phyloP scores from a whole-genome alignment of 2,113 vertebrate genomes.

The Sarotherodon lohbergeri region DNA sequence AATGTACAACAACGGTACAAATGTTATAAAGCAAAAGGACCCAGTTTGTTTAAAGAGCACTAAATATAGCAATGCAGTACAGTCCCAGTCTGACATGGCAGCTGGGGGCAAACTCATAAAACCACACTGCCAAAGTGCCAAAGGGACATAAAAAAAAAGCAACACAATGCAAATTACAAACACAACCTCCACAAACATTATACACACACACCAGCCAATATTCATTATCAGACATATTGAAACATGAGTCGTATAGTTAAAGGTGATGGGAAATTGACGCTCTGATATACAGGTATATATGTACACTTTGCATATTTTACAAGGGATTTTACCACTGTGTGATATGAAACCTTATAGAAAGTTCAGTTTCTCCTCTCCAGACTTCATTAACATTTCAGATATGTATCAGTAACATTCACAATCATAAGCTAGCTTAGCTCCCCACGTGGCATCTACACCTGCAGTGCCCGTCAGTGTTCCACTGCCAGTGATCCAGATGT shows the following conservation, averaged over 20 bases:
- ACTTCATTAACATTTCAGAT: neutral
- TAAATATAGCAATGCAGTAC: neutral
- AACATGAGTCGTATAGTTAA: slow-evolving; percentile 1
- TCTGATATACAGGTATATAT: slow-evolving; percentile 17
- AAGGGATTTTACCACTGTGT: neutral
- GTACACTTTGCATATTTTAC: slow-evolving; percentile 61
- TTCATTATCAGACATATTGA: slow-evolving; percentile 29
- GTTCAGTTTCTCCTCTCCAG: neutral
- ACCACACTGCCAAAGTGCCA: neutral
- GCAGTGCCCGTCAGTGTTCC: neutral
- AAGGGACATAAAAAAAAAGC: neutral
- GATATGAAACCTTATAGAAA: neutral
- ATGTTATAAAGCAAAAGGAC: neutral
- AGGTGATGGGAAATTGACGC: slow-evolving; percentile 1
- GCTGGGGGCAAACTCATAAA: neutral
- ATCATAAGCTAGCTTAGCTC: slow-evolving; percentile 4
- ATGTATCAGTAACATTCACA: slow-evolving; percentile 5
- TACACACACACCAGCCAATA: slow-evolving; percentile 16
- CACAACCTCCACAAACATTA: slow-evolving; percentile 4
- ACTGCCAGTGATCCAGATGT: neutral
- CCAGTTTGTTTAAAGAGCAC: neutral
- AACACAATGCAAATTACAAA: neutral
- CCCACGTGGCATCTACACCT: neutral
- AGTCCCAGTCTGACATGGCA: neutral
- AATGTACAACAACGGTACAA: neutral